phyloP scores from a whole-genome alignment of 2,888 invertebrate species.

The Seira sanloemensis region DNA sequence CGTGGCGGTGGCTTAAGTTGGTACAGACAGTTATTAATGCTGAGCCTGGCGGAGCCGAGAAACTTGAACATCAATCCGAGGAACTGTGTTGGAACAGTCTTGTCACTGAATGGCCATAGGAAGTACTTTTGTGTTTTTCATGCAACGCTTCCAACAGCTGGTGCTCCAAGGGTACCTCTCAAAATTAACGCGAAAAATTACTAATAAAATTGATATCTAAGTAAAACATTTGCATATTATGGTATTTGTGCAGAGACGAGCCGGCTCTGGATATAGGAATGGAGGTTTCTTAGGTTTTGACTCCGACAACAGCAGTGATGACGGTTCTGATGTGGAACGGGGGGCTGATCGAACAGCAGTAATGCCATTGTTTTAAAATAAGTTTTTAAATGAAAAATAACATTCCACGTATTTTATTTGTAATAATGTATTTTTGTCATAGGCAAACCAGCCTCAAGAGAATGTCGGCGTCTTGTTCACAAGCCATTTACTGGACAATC shows the following conservation, averaged over 20 bases:
- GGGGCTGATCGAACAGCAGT: conserved; percentile 72
- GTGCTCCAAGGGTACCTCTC: conserved; percentile 82
- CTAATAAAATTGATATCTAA: too few species aligned
- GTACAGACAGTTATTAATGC: conserved; percentile 93
- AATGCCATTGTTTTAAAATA: background rate
- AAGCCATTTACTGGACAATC: conserved; percentile 90
- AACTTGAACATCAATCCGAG: conserved; percentile 94
- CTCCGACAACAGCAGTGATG: conserved; percentile 79
- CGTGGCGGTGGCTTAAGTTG: conserved; percentile 88
- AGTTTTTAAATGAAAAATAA: background rate
- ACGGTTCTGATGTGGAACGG: conserved; percentile 76
- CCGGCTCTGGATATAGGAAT: conserved; percentile 71
- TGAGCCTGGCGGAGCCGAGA: conserved; percentile 88
- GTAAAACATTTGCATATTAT: too few species aligned
- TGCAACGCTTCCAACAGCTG: conserved; percentile 90
- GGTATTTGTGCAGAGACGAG: conserved; percentile 62
- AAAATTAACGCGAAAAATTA: too few species aligned
- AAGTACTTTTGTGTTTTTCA: conserved; percentile 99
- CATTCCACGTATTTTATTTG: background rate
- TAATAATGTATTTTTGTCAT: background rate
- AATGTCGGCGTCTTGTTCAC: conserved; percentile 78
- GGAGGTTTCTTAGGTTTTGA: conserved; percentile 92
- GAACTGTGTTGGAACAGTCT: conserved; percentile 97
- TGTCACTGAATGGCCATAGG: conserved; percentile 96
- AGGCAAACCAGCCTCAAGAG: conserved; percentile 38